Evolutionary conservation across 2,888 invertebrate species (phyloP).

Genomic region (Erpobdella octoculata): DNA sequence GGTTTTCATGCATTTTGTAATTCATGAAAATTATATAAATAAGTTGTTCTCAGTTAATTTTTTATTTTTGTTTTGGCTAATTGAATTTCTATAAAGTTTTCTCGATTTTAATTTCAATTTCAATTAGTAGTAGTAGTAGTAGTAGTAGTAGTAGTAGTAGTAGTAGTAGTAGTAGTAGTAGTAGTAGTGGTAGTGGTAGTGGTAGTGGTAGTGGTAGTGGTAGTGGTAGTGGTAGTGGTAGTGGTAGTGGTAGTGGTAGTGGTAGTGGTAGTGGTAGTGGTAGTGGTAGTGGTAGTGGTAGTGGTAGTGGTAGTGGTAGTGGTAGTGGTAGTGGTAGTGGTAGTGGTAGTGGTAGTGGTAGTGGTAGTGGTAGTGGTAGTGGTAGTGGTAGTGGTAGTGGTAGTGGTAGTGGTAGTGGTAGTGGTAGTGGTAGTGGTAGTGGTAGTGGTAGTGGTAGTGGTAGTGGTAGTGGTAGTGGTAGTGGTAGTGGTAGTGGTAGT

Average conservation of each 20-base stretch:
- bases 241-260: too few relatives aligned
- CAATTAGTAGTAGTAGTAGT: too few relatives aligned
- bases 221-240: neutral
- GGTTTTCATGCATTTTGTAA: too few relatives aligned
- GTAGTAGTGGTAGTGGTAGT: neutral
- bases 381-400: neutral
- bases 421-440: slow-evolving; percentile 2
- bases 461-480: neutral
- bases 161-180: neutral
- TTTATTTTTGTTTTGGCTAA: too few relatives aligned
- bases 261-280: slow-evolving; percentile 1
- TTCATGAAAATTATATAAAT: too few relatives aligned
- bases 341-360: neutral
- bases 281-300: neutral
- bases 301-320: neutral
- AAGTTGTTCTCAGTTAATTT: too few relatives aligned
- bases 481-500: neutral
- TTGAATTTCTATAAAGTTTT: too few relatives aligned
- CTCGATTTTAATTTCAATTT: too few relatives aligned
- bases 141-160: neutral
- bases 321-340: neutral
- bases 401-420: neutral
- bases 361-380: slow-evolving; percentile 1
- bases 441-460: slow-evolving; percentile 2
- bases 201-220: neutral